A percentile compares a stretch with the other conserved stretches of the same genome.
phyloP scores from a whole-genome alignment of 2,797 vertebrate genomes.

The Microctenopoma steveboyesi region DNA sequence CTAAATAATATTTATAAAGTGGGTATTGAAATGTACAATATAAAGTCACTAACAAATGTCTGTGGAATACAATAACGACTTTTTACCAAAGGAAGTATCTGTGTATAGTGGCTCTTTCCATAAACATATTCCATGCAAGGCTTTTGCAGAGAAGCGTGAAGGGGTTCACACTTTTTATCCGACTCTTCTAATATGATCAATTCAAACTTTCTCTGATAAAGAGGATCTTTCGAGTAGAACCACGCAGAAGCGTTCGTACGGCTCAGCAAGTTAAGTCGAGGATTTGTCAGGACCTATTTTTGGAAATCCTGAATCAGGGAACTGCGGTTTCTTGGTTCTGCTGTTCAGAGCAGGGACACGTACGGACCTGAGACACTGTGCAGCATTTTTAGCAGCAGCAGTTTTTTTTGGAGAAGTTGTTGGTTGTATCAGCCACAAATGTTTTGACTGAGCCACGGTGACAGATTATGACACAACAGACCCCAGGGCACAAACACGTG shows the following conservation, averaged over 20 bases:
- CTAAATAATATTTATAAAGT: no score
- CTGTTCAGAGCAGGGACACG: constrained; percentile 21
- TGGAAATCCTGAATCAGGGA: constrained; percentile 54
- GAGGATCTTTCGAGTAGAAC: constrained; percentile 13
- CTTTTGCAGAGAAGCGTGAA: no score
- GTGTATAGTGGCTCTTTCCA: no score
- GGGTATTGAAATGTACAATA: no score
- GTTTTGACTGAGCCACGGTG: not conserved
- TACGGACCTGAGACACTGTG: constrained; percentile 20
- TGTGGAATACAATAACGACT: no score
- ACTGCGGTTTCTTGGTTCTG: constrained; percentile 20
- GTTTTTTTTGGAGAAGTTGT: constrained; percentile 3
- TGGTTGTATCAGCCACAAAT: constrained; percentile 10
- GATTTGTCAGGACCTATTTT: constrained; percentile 63
- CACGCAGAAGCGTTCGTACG: not conserved
- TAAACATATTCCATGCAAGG: no score
- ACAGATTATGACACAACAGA: not conserved
- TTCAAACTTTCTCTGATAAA: constrained; percentile 11
- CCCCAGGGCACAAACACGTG: not conserved
- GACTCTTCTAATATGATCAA: not conserved
- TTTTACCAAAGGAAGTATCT: no score
- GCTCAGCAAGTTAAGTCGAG: constrained; percentile 45
- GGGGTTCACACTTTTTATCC: no score
- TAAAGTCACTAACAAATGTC: no score
- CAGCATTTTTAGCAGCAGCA: not conserved